These are phyloP conservation scores for Exocentrus adspersus DNA, from an alignment of 2,888 invertebrate genomes.

Conservation along the genomic window DNA sequence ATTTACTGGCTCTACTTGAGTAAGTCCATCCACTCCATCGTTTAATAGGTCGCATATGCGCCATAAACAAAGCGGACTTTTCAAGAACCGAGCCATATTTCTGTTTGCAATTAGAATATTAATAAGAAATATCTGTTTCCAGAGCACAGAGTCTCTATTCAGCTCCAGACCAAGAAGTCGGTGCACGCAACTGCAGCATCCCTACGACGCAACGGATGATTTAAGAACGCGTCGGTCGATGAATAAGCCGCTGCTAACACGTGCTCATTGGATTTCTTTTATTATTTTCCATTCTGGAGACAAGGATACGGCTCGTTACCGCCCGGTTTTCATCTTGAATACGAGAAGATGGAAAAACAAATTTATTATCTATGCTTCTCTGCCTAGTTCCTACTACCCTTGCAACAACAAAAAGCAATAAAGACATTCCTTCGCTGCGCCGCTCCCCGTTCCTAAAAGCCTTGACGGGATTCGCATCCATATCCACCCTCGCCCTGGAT, in stretches of 20 bases:
- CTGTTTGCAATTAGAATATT: slow-evolving; percentile 36
- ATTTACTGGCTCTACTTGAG: too few species aligned
- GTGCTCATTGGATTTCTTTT: not conserved
- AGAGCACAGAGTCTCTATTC: slow-evolving; percentile 12
- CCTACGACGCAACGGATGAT: slow-evolving; percentile 30
- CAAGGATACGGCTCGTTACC: not conserved
- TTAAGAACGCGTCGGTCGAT: slow-evolving; percentile 12
- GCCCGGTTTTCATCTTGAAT: not conserved
- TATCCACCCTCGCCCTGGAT: slow-evolving; percentile 9
- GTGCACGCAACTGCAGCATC: slow-evolving; percentile 30
- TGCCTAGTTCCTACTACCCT: not conserved
- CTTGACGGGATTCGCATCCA: slow-evolving; percentile 23
- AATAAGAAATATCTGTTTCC: slow-evolving; percentile 23
- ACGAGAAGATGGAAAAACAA: too few species aligned
- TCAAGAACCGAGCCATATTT: slow-evolving; percentile 10
- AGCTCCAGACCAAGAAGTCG: not conserved
- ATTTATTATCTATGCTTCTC: not conserved
- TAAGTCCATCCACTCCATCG: not conserved
- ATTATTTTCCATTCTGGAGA: not conserved
- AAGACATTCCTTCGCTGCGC: slow-evolving; percentile 5
- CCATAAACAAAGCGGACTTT: not conserved
- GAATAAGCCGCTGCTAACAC: not conserved
- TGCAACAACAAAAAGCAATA: not conserved
- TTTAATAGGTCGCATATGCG: not conserved
- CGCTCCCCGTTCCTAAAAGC: slow-evolving; percentile 4